These are phyloP conservation scores for Agriotes lineatus DNA, from an alignment of 2,888 invertebrate genomes.

Conservation along the genomic window DNA sequence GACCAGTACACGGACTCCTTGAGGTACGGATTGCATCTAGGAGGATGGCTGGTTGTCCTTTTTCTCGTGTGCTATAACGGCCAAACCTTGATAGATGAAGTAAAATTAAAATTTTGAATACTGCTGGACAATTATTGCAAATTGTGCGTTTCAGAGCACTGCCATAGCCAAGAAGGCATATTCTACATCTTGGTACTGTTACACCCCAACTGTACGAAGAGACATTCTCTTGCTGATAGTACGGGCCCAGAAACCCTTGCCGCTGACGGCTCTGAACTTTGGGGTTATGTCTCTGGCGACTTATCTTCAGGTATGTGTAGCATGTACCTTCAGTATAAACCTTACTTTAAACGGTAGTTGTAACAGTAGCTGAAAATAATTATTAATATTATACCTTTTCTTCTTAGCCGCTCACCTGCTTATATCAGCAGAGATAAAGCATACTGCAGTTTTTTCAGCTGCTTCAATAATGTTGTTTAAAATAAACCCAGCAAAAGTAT, in stretches of 20 bases:
- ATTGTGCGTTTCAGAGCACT: conserved; percentile 43
- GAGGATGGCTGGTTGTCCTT: conserved; percentile 56
- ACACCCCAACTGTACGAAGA: conserved; percentile 46
- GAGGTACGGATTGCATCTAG: conserved; percentile 54
- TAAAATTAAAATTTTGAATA: conserved; percentile 34
- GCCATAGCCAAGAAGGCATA: conserved; percentile 49
- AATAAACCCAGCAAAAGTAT: too few relatives aligned
- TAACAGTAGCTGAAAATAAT: too few relatives aligned
- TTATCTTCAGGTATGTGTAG: conserved; percentile 30
- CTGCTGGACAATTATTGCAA: too few relatives aligned
- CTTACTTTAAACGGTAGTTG: too few relatives aligned
- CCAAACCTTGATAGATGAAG: conserved; percentile 55
- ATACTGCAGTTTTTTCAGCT: too few relatives aligned
- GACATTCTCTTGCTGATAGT: conserved; percentile 51
- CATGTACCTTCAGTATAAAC: too few relatives aligned
- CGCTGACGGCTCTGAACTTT: conserved; percentile 52
- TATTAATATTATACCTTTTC: too few relatives aligned
- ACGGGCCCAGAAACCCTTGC: conserved; percentile 53
- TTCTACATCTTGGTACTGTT: conserved; percentile 49
- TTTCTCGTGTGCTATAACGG: conserved; percentile 56
- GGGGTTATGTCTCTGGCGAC: conserved; percentile 51
- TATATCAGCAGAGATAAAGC: too few relatives aligned
- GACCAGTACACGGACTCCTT: conserved; percentile 49
- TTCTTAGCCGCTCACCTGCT: too few relatives aligned
- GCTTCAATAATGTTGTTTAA: too few relatives aligned